Evolutionary conservation across 2,888 invertebrate species (phyloP), one percentile per base, ranked within the genome.

Genomic region (Xestia ashworthii): DNA sequence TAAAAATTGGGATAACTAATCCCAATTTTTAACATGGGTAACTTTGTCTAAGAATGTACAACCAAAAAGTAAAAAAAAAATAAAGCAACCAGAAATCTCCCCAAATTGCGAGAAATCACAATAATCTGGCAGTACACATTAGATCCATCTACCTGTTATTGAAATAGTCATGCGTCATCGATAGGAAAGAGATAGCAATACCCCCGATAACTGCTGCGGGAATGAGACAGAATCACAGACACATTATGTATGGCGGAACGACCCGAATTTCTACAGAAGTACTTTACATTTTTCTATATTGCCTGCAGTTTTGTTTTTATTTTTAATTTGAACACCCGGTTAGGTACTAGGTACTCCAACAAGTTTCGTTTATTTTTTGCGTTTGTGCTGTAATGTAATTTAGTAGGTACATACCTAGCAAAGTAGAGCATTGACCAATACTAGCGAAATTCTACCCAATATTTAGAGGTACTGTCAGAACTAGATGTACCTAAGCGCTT

Each of bases 141-240:
- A 12, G n/a, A 62, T 32, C 62, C 48, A 73, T 19, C 74, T 78
- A 81, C 87, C 80, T 83, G 85, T 65, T 88, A 88, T 81, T 80
- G 60, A 87, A 87, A 89, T 87, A 87, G 78, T 69, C 81, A 66
- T 83, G 87, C 89, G 88, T 87, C 87, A 87, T 88, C 74, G 55
- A 62, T 12, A 65, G 41, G 75, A 87, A 14, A 65, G 73, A 58
- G 81, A 85, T 32, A 58, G 64, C 69, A 44, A 14, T 66, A 78
- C 3, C 0, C 11, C 16, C 60, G 88, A 79, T 83, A 87, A 80
- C 64, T 2, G 22, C 25, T 32, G 80, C 12, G 66, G 6, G 78
- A 83, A 53, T 58, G 89, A 78, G 83, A 83, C 8, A 44, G 65
- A 32, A 62, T 25, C 9, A 19, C 19, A 38, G 14, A 44, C 19